These are phyloP conservation scores for Chelonus insularis DNA, from an alignment of 1,140 invertebrate genomes.

Conservation along the genomic window DNA sequence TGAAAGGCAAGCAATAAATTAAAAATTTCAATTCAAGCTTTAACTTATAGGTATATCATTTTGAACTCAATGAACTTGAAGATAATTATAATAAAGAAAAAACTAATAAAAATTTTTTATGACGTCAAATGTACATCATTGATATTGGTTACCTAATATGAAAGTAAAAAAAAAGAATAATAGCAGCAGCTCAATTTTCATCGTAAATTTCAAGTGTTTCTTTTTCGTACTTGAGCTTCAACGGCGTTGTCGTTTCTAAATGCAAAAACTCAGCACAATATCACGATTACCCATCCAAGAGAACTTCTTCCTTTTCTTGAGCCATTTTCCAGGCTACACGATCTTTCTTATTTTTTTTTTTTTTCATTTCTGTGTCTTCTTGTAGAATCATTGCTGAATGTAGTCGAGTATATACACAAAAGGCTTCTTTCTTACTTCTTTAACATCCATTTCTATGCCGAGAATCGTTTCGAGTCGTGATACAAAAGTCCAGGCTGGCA, in stretches of 20 bases:
- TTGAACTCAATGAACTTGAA: too few relatives aligned
- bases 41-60: too few relatives aligned
- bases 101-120: too few relatives aligned
- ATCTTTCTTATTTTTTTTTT: background rate
- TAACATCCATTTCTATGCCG: slow-evolving; percentile 24
- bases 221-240: too few relatives aligned
- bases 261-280: slow-evolving; percentile 14
- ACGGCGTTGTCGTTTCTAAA: slow-evolving; percentile 2
- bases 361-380: background rate
- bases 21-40: too few relatives aligned
- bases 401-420: slow-evolving; percentile 20
- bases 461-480: slow-evolving; percentile 21
- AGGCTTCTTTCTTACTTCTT: slow-evolving; percentile 22
- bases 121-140: too few relatives aligned
- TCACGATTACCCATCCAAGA: slow-evolving; percentile 15
- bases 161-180: too few relatives aligned
- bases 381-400: background rate
- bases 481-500: slow-evolving; percentile 13
- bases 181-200: too few relatives aligned
- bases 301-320: background rate
- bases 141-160: too few relatives aligned
- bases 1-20: too few relatives aligned
- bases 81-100: too few relatives aligned
- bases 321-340: background rate
- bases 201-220: too few relatives aligned